Evolutionary conservation across 2,797 vertebrate species (phyloP).

Genomic region (Limnodromus scolopaceus): DNA sequence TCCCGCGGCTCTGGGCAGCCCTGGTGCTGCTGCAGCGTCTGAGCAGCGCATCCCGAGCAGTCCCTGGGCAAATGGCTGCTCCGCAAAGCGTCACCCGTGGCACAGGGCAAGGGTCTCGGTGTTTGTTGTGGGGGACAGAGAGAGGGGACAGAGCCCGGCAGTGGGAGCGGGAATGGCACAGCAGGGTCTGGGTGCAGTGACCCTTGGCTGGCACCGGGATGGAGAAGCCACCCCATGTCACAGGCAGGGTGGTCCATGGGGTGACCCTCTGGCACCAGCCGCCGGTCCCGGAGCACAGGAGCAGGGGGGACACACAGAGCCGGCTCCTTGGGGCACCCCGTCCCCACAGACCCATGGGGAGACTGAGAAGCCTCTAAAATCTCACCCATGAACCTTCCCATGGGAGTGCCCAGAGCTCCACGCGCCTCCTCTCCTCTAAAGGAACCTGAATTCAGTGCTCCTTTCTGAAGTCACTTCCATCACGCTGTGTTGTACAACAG

Average conservation of each 20-base stretch:
- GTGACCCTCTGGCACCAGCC: not conserved
- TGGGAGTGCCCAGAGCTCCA: not conserved
- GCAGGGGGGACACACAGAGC: not conserved
- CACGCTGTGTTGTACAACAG: not conserved
- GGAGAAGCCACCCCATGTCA: rapidly evolving
- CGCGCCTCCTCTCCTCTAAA: too few species aligned
- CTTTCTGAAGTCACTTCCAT: not conserved
- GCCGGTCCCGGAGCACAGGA: rapidly evolving
- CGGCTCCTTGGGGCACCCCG: too few species aligned
- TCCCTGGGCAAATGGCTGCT: rapidly evolving
- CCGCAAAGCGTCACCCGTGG: rapidly evolving
- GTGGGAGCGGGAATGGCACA: not conserved
- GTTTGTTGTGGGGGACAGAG: rapidly evolving
- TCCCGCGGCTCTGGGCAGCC: not conserved
- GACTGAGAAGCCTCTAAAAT: rapidly evolving
- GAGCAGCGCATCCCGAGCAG: rapidly evolving
- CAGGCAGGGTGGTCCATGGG: not conserved
- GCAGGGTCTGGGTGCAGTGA: rapidly evolving
- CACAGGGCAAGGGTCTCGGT: rapidly evolving
- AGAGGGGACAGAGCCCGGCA: not conserved
- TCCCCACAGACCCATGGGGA: not conserved
- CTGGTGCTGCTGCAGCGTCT: rapidly evolving
- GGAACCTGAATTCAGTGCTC: not conserved
- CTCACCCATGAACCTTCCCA: not conserved
- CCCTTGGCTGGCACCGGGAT: rapidly evolving